phyloP scores from a whole-genome alignment of 1,140 invertebrate species.

The Anoplophora glabripennis region DNA sequence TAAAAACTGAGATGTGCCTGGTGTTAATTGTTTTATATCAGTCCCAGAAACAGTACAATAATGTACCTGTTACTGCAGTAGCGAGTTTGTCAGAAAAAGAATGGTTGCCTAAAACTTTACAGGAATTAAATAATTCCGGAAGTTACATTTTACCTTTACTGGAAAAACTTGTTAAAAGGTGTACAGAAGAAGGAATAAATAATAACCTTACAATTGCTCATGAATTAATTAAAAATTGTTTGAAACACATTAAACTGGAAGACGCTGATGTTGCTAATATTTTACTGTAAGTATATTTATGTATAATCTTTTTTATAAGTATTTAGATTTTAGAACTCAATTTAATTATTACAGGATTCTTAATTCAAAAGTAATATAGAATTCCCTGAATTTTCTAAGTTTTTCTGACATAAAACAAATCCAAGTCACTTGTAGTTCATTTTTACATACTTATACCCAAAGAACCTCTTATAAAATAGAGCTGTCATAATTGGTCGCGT shows the following conservation, averaged over 20 bases:
- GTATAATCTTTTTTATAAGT: no score
- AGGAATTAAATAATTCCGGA: slow-evolving; percentile 52
- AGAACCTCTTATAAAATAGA: no score
- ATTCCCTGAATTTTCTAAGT: no score
- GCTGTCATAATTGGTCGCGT: no score
- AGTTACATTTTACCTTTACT: slow-evolving; percentile 56
- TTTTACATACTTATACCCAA: no score
- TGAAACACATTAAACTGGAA: slow-evolving; percentile 56
- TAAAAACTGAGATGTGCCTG: slow-evolving; percentile 57
- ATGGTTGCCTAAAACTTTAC: slow-evolving; percentile 54
- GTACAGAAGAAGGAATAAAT: slow-evolving; percentile 48
- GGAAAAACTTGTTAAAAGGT: slow-evolving; percentile 51
- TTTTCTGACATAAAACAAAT: no score
- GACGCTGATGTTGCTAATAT: slow-evolving; percentile 44
- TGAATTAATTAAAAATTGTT: slow-evolving; percentile 52
- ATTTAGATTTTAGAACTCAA: no score
- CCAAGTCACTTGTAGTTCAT: no score
- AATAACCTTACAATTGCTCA: slow-evolving; percentile 45
- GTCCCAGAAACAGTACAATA: slow-evolving; percentile 52
- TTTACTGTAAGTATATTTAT: slow-evolving; percentile 43
- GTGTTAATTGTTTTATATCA: slow-evolving; percentile 62
- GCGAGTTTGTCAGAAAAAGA: slow-evolving; percentile 51
- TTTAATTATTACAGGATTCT: no score
- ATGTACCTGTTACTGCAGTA: slow-evolving; percentile 54
- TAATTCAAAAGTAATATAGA: no score